phyloP scores from a whole-genome alignment of 2,113 vertebrate genomes.

The Plotosus lineatus region DNA sequence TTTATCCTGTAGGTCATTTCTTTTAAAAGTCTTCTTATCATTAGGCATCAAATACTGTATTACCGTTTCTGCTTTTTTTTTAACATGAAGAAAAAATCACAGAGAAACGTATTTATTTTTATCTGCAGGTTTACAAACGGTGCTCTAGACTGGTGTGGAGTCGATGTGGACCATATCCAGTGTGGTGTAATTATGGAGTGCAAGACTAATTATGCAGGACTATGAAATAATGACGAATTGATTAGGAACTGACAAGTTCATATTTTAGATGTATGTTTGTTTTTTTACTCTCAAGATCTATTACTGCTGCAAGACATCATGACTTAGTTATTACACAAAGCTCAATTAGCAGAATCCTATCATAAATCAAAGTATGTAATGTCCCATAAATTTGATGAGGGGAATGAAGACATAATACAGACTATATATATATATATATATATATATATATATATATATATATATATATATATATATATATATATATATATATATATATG shows the following conservation, averaged over 20 bases:
- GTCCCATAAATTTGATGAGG: too few species aligned
- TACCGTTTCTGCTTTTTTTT: neutral
- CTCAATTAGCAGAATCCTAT: neutral
- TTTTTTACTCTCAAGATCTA: neutral
- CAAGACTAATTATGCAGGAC: neutral
- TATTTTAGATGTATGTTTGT: neutral
- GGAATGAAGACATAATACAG: too few species aligned
- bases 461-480: too few species aligned
- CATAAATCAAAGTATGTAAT: neutral
- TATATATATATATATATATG: too few species aligned
- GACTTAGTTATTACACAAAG: conserved; percentile 5
- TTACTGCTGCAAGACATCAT: neutral
- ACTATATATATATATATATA: too few species aligned
- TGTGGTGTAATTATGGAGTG: too few species aligned
- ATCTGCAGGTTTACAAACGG: neutral
- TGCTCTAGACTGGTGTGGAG: neutral
- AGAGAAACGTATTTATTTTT: neutral
- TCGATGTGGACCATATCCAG: neutral
- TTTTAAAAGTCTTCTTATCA: neutral
- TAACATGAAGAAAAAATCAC: neutral
- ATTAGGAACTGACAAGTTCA: neutral
- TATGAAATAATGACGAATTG: neutral
- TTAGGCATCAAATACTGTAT: too few species aligned
- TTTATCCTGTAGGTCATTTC: too few species aligned
- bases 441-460: too few species aligned